These are phyloP conservation scores for Ochropleura leucogaster DNA, from an alignment of 2,888 invertebrate genomes.

Conservation along the genomic window DNA sequence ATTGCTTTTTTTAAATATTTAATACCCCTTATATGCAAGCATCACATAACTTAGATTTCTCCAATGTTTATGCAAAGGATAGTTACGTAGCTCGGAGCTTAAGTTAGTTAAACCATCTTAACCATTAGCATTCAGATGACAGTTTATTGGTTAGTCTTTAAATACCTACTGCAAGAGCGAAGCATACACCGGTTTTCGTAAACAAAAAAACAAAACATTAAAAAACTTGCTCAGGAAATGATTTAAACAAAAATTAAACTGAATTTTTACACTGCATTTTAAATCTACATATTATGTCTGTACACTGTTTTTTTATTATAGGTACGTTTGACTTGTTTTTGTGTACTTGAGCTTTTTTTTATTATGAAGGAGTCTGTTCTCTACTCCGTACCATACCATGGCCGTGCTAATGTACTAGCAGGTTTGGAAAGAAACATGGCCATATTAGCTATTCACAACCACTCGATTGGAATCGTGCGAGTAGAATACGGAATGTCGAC, in stretches of 20 bases:
- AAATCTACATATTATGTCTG: not conserved
- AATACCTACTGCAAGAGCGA: not conserved
- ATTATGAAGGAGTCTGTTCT: not conserved
- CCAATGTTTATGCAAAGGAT: conserved; percentile 12
- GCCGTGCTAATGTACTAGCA: not conserved
- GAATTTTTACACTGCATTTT: not conserved
- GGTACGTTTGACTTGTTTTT: not conserved
- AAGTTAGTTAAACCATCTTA: not conserved
- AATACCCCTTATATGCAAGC: not conserved
- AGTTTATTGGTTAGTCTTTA: conserved; percentile 6
- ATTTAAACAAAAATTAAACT: not conserved
- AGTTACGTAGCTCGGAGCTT: not conserved
- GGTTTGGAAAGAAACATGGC: too few species aligned
- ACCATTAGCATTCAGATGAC: conserved; percentile 20
- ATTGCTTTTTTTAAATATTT: not conserved
- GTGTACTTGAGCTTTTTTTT: conserved; percentile 13
- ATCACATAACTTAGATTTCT: not conserved
- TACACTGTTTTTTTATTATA: conserved; percentile 2
- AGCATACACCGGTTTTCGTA: conserved; percentile 5
- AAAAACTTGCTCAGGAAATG: conserved; percentile 3
- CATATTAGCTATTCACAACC: too few species aligned
- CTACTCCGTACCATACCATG: not conserved
- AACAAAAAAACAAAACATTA: not conserved
- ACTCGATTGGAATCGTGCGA: too few species aligned
- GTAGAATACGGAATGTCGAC: too few species aligned